Evolutionary conservation across 2,888 invertebrate species (phyloP).

Genomic region (Cephonodes hylas): DNA sequence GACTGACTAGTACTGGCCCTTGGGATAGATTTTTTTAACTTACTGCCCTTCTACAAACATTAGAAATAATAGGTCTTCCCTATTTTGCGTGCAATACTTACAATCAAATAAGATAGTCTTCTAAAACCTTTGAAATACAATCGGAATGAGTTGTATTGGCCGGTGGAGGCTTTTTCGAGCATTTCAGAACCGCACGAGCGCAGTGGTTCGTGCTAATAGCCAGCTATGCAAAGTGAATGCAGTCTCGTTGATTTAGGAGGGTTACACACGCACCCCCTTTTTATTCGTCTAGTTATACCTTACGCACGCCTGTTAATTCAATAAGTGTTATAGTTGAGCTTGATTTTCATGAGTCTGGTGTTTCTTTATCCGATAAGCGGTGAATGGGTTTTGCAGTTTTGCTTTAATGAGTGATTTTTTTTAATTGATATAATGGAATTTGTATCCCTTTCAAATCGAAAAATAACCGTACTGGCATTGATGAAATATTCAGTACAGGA

Average conservation of each 20-base stretch:
- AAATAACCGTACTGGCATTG: too few relatives aligned
- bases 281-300: not conserved
- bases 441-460: too few relatives aligned
- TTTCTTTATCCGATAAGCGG: not conserved
- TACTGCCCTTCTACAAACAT: too few relatives aligned
- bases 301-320: slow-evolving; percentile 5
- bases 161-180: slow-evolving; percentile 21
- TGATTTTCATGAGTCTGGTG: not conserved
- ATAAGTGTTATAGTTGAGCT: not conserved
- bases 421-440: too few relatives aligned
- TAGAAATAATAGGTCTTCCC: not conserved
- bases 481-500: too few relatives aligned
- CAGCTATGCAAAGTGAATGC: slow-evolving; percentile 56
- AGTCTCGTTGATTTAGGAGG: slow-evolving; percentile 58
- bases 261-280: slow-evolving; percentile 39
- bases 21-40: too few relatives aligned
- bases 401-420: not conserved
- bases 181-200: slow-evolving; percentile 22
- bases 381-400: not conserved
- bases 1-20: too few relatives aligned
- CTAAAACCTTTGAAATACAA: not conserved
- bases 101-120: not conserved
- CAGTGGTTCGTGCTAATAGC: slow-evolving; percentile 57
- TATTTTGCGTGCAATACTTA: not conserved
- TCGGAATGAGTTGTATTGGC: not conserved